These are phyloP conservation scores for Oostethus manadensis DNA, from an alignment of 2,113 vertebrate genomes.

Conservation along the genomic window DNA sequence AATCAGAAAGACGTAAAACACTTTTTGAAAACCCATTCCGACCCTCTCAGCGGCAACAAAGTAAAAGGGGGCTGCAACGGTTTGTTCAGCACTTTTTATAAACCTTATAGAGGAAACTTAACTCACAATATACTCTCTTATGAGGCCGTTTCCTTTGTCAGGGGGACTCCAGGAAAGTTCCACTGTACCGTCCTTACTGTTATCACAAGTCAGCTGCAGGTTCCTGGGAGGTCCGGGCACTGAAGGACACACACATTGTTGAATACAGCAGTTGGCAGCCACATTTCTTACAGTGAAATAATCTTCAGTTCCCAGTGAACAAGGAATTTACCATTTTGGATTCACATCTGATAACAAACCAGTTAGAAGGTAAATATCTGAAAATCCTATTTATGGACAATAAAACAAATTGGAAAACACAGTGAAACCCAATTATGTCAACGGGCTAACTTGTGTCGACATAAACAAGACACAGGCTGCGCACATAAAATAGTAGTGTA, in stretches of 20 bases:
- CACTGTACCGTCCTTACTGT: slow-evolving; percentile 77
- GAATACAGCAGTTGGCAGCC: not conserved
- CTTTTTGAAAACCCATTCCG: too few species aligned
- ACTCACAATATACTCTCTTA: slow-evolving; percentile 93
- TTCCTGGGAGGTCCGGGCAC: slow-evolving; percentile 87
- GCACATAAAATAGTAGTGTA: too few species aligned
- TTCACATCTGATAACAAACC: too few species aligned
- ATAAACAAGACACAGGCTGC: too few species aligned
- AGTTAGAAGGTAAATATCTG: too few species aligned
- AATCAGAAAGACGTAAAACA: too few species aligned
- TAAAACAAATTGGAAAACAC: too few species aligned
- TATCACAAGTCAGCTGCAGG: slow-evolving; percentile 81
- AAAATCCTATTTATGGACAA: too few species aligned
- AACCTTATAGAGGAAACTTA: not conserved
- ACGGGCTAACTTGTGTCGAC: too few species aligned
- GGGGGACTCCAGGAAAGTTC: slow-evolving; percentile 79
- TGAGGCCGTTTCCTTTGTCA: slow-evolving; percentile 78
- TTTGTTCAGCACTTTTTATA: not conserved
- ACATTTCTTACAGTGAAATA: not conserved
- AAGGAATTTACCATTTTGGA: not conserved
- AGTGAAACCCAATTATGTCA: too few species aligned
- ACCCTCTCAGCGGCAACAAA: too few species aligned
- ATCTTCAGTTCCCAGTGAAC: not conserved
- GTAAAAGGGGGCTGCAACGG: too few species aligned
- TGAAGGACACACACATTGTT: slow-evolving; percentile 36